Evolutionary conservation across 2,113 vertebrate species (phyloP).

Genomic region (Lynx canadensis): DNA sequence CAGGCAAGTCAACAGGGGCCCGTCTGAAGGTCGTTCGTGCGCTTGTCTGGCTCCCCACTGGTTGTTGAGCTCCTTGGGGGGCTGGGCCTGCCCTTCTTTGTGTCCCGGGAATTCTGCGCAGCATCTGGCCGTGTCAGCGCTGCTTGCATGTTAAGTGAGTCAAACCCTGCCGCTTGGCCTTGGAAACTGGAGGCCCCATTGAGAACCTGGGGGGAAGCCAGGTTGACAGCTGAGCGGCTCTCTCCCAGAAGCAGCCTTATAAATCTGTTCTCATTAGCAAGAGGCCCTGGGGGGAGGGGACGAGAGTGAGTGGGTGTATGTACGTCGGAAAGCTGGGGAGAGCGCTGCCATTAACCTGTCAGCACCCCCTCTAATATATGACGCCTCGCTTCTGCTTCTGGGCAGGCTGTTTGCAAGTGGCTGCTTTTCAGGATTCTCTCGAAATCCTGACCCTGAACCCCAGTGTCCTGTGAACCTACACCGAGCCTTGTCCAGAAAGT

Average conservation of each 20-base stretch:
- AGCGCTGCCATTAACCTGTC: conserved; percentile 52
- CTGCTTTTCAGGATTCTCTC: background rate
- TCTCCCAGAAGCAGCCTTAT: conserved; percentile 40
- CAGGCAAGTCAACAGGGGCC: too few species aligned
- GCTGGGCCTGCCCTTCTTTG: background rate
- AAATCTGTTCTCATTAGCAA: conserved; percentile 67
- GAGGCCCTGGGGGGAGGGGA: background rate
- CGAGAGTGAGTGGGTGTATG: background rate
- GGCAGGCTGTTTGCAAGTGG: conserved; percentile 22
- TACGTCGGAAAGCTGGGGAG: conserved; percentile 21
- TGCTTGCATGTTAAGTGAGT: background rate
- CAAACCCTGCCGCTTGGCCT: background rate
- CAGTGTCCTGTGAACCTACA: background rate
- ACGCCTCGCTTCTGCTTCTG: background rate
- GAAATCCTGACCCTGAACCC: background rate
- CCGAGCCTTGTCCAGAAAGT: background rate
- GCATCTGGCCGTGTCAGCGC: background rate
- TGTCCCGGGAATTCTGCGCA: background rate
- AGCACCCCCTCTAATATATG: background rate
- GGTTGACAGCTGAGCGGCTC: conserved; percentile 3
- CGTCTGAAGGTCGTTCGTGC: fast-evolving
- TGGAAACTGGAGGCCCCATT: background rate
- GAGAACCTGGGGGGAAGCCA: background rate
- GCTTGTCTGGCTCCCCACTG: background rate
- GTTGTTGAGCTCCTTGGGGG: background rate